Evolutionary conservation across 2,113 vertebrate species (phyloP), one percentile per base, ranked within the genome.

Genomic region (Mastomys coucha): DNA sequence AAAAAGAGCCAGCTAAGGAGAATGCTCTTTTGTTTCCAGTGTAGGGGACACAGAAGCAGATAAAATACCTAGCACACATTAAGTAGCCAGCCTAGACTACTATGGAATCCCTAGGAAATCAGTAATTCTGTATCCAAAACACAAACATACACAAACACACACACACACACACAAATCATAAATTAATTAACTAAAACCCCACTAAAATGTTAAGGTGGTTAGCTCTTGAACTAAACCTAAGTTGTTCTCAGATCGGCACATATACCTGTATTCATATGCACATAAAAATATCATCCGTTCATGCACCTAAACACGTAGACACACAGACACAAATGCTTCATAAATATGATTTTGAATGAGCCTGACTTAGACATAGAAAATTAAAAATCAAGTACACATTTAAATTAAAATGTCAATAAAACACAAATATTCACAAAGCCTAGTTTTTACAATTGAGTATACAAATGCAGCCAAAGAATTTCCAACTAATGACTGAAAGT

Each of bases 401-500:
- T 42, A 95, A 96, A 80, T 72, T 69, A 94, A 96, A 98, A 93
- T n/a, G 33, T 86, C 39, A 96, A 92, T n/a, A 26, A 95, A 97
- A 97, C 67, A 76, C 78, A 78, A 93, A 45, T 94, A 51, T 95
- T 96, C 96, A 91, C 33, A 94, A 73, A 96, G 96, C 94, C 17
- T 97, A 95, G 89, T 94, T 97, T 96, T 93, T 56, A 94, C 60
- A 97, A 98, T 26, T 89, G 65, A 94, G 95, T 42, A 51, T 58
- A 92, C 63, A 97, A 96, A 98, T 90, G 75, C 92, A 92, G 77
- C 91, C 75, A 93, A 81, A 93, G 60, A 88, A 88, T 94, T 94
- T 82, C 95, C 96, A 97, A 73, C 49, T 97, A 97, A 98, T 95
- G 93, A 6, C 33, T 91, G 60, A 75, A 12, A 93, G 96, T 95